Conservation (phyloP, 2,888 invertebrate genomes). For the Phrixothrix hirtus region DNA sequence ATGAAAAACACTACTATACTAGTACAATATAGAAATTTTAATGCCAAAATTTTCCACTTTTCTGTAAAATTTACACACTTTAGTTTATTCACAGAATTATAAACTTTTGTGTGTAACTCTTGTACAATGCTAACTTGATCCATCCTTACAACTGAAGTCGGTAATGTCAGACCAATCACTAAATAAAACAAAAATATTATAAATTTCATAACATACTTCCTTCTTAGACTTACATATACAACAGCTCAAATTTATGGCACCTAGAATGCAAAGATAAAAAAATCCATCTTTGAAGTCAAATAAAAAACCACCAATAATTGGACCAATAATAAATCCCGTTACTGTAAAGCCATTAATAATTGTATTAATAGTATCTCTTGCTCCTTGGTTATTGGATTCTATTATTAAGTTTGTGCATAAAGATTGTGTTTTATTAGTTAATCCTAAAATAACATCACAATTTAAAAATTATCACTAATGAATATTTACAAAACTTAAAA, state of each 20-base stretch:
- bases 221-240: constrained; percentile 2
- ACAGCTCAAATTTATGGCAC: constrained; percentile 6
- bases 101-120: too few relatives aligned
- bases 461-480: too few relatives aligned
- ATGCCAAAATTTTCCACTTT: constrained; percentile 13
- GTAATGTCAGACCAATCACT: constrained; percentile 13
- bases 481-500: too few relatives aligned
- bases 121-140: too few relatives aligned
- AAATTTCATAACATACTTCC: neutral
- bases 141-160: constrained; percentile 1
- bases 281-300: constrained; percentile 63
- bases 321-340: constrained; percentile 71
- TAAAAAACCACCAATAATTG: constrained; percentile 69
- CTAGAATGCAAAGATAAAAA: constrained; percentile 50
- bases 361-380: constrained; percentile 65
- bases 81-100: too few relatives aligned
- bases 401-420: constrained; percentile 67
- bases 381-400: constrained; percentile 61
- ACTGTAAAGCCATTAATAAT: constrained; percentile 69
- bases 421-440: constrained; percentile 73
- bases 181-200: constrained; percentile 2
- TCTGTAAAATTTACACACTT: too few relatives aligned
- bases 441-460: constrained; percentile 62
- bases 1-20: constrained; percentile 23
- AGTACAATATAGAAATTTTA: constrained; percentile 12